phyloP scores from a whole-genome alignment of 2,797 vertebrate genomes.

The Huso huso region DNA sequence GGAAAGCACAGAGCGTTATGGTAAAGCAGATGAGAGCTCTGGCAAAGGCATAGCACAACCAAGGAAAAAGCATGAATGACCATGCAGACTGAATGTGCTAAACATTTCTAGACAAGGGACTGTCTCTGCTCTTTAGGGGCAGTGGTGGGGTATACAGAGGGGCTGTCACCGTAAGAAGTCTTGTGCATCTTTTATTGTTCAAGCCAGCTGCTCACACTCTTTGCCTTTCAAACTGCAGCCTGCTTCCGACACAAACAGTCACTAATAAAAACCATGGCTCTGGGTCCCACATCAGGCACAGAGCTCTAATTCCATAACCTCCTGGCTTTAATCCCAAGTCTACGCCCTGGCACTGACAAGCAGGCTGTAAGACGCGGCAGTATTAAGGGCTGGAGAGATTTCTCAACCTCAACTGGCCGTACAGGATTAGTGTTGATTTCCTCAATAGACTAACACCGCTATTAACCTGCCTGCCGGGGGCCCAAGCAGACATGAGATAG shows the following conservation, averaged over 20 bases:
- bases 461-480: conserved; percentile 7
- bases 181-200: neutral
- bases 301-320: neutral
- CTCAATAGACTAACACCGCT: conserved; percentile 18
- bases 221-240: neutral
- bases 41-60: too few species aligned
- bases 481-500: neutral
- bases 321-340: neutral
- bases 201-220: neutral
- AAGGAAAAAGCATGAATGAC: too few species aligned
- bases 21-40: too few species aligned
- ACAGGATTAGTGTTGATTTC: conserved; percentile 32
- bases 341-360: neutral
- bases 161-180: neutral
- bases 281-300: neutral
- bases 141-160: neutral
- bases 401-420: conserved; percentile 22
- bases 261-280: conserved; percentile 1
- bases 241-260: neutral
- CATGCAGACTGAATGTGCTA: too few species aligned
- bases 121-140: neutral
- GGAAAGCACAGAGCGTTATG: too few species aligned
- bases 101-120: too few species aligned
- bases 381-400: conserved; percentile 7
- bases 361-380: neutral